Evolutionary conservation across 2,888 invertebrate genomes (phyloP).

Genomic region (Bugula neritina): DNA sequence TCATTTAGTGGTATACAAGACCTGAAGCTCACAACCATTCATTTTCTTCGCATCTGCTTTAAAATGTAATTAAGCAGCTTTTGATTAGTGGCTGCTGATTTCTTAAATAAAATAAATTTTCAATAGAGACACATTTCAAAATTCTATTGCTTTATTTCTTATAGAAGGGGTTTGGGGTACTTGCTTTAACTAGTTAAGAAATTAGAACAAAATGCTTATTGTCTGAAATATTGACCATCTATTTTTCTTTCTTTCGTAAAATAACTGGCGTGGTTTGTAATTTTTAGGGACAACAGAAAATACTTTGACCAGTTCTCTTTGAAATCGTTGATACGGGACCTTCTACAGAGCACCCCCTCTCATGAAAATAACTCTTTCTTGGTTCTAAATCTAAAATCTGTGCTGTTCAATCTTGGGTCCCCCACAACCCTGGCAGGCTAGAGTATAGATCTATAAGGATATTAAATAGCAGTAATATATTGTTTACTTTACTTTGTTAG

Average conservation of each 20-base stretch:
- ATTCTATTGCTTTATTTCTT: too few species aligned
- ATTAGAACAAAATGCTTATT: too few species aligned
- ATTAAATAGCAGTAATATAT: not conserved
- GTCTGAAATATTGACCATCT: not conserved
- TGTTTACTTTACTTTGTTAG: not conserved
- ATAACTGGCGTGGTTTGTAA: not conserved
- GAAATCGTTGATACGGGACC: slow-evolving; percentile 44
- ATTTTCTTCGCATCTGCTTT: too few species aligned
- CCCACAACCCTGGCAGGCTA: not conserved
- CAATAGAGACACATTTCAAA: too few species aligned
- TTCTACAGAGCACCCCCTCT: slow-evolving; percentile 18
- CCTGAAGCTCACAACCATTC: too few species aligned
- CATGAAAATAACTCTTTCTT: slow-evolving; percentile 41
- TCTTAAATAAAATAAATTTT: too few species aligned
- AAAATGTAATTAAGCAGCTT: too few species aligned
- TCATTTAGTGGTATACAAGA: too few species aligned
- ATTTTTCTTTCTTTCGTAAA: not conserved
- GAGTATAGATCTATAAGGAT: not conserved
- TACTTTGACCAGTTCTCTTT: slow-evolving; percentile 51
- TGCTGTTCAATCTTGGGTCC: slow-evolving; percentile 46
- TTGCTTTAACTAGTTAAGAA: too few species aligned
- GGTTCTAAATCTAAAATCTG: slow-evolving; percentile 48
- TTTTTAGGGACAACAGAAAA: slow-evolving; percentile 45
- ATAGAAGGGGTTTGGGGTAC: too few species aligned
- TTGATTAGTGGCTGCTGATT: too few species aligned